A percentile compares a stretch with the other conserved stretches of the same genome.
Evolutionary conservation across 2,113 vertebrate species (phyloP).

Genomic region (Cercocebus atys): DNA sequence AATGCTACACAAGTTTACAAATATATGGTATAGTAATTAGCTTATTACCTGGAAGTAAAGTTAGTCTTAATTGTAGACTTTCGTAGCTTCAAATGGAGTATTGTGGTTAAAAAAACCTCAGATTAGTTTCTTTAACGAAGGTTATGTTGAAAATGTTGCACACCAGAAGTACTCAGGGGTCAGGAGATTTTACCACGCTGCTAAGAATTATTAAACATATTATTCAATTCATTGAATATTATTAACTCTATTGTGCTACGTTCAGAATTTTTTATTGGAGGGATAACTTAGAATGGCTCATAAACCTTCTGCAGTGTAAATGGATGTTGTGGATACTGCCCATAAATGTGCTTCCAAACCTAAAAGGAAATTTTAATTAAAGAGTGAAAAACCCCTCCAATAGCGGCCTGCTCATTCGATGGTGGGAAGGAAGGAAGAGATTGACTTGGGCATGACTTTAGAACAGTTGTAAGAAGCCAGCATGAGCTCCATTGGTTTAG

Average conservation of each 20-base stretch:
- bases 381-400: accelerated
- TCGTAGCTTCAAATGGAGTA: not conserved
- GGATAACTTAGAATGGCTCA: not conserved
- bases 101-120: not conserved
- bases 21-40: accelerated
- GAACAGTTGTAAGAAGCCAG: not conserved
- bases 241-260: not conserved
- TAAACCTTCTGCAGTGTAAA: not conserved
- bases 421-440: not conserved
- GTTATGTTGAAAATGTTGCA: accelerated
- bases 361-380: too few species aligned
- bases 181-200: not conserved
- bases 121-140: not conserved
- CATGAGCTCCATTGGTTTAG: accelerated
- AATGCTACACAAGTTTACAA: not conserved
- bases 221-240: not conserved
- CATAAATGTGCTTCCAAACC: not conserved
- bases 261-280: not conserved
- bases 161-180: accelerated
- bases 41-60: not conserved
- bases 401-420: accelerated
- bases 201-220: not conserved
- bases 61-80: not conserved
- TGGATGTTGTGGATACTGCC: not conserved
- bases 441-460: accelerated